phyloP scores from a whole-genome alignment of 2,797 vertebrate species.

The Phalloptychus januarius region DNA sequence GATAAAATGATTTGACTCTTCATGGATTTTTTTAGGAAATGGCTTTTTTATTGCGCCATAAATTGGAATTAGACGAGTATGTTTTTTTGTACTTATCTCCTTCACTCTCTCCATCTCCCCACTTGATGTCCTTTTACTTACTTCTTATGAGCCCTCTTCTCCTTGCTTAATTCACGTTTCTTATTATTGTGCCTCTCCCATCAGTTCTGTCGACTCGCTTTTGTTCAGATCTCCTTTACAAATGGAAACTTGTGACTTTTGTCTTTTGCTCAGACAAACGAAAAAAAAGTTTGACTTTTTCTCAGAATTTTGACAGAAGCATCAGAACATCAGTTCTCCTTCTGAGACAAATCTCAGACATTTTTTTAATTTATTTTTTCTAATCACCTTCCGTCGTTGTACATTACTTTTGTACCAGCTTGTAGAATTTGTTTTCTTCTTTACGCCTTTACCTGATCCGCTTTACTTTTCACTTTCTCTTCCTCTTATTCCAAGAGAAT shows the following conservation, averaged over 20 bases:
- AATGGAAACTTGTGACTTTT: background rate
- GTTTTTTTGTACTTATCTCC: constrained; percentile 19
- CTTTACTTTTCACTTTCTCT: background rate
- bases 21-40: constrained; percentile 74
- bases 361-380: too few relatives aligned
- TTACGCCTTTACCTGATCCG: background rate
- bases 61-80: constrained; percentile 66
- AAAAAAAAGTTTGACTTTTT: too few relatives aligned
- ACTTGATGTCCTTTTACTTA: background rate
- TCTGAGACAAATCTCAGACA: too few relatives aligned
- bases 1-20: constrained; percentile 80
- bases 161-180: background rate
- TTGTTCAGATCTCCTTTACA: background rate
- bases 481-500: background rate
- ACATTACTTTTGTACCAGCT: background rate
- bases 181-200: background rate
- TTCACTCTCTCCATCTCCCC: background rate
- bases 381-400: too few relatives aligned
- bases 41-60: constrained; percentile 60
- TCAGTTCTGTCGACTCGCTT: background rate
- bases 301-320: too few relatives aligned
- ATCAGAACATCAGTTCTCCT: too few relatives aligned
- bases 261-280: too few relatives aligned
- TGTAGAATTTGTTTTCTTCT: background rate
- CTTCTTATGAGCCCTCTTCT: background rate